Conservation (phyloP, 2,888 invertebrate genomes). For the Yponomeuta sedellus region DNA sequence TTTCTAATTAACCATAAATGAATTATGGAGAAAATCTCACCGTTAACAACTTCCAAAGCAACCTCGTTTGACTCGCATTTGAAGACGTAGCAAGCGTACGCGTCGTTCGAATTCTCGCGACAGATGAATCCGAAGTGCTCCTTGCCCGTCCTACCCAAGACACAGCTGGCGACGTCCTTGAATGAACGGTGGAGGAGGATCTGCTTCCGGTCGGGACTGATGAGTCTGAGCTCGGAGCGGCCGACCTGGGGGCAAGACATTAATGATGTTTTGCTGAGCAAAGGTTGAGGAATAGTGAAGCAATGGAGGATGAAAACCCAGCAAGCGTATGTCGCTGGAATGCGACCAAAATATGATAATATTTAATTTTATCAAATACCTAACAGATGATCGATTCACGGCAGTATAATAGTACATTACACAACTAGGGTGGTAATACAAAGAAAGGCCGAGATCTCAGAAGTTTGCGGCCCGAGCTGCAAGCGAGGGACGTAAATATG, state of each 20-base stretch:
- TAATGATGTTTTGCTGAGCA: not conserved
- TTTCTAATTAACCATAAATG: too few species aligned
- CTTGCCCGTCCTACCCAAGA: conserved; percentile 85
- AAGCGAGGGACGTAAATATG: too few species aligned
- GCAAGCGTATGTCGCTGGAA: not conserved
- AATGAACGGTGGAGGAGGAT: conserved; percentile 91
- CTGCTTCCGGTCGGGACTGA: conserved; percentile 95
- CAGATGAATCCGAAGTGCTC: conserved; percentile 97
- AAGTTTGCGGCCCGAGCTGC: too few species aligned
- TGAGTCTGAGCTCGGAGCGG: conserved; percentile 88
- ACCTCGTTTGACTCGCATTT: conserved; percentile 92
- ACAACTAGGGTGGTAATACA: too few species aligned
- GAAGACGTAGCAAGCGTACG: conserved; percentile 86
- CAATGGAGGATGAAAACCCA: not conserved
- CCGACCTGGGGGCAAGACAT: conserved; percentile 80
- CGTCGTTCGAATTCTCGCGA: conserved; percentile 79
- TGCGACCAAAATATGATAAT: too few species aligned
- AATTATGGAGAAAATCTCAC: conserved; percentile 42
- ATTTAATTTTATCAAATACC: too few species aligned
- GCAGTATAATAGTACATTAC: too few species aligned
- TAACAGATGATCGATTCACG: too few species aligned
- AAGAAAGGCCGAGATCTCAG: too few species aligned
- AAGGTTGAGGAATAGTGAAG: not conserved
- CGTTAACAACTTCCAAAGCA: conserved; percentile 86
- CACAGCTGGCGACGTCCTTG: conserved; percentile 91